These are phyloP conservation scores for Tychaedon coryphoeus DNA, from an alignment of 2,113 vertebrate species.

Conservation along the genomic window DNA sequence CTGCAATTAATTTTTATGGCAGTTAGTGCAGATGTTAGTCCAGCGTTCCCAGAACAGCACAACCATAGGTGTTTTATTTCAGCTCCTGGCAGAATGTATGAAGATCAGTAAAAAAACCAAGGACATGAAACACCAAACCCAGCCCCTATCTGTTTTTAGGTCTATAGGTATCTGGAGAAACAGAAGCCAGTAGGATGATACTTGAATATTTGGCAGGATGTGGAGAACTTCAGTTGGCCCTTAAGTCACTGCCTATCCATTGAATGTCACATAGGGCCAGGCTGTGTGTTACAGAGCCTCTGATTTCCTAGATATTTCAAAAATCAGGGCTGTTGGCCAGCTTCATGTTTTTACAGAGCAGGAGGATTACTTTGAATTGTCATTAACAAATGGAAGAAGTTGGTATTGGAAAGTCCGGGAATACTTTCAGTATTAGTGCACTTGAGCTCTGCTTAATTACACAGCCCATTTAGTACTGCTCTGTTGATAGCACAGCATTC, in stretches of 20 bases:
- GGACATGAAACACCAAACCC: neutral
- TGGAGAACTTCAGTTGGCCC: neutral
- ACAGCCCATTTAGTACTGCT: neutral
- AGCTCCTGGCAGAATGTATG: neutral
- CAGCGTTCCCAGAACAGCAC: neutral
- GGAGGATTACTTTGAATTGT: neutral
- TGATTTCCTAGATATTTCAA: neutral
- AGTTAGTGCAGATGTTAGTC: neutral
- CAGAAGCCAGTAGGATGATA: neutral
- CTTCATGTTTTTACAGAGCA: neutral
- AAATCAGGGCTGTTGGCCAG: neutral
- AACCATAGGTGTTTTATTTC: neutral
- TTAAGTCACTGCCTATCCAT: neutral
- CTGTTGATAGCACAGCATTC: neutral
- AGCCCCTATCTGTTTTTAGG: neutral
- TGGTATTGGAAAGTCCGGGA: neutral
- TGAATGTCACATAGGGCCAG: neutral
- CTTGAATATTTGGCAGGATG: neutral
- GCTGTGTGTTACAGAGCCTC: neutral
- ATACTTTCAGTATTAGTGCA: neutral
- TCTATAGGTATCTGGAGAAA: neutral
- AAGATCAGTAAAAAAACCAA: neutral
- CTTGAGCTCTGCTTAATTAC: neutral
- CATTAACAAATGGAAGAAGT: neutral
- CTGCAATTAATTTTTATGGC: constrained; percentile 9